phyloP scores from a whole-genome alignment of 2,113 vertebrate species.

The Gyps fulvus region DNA sequence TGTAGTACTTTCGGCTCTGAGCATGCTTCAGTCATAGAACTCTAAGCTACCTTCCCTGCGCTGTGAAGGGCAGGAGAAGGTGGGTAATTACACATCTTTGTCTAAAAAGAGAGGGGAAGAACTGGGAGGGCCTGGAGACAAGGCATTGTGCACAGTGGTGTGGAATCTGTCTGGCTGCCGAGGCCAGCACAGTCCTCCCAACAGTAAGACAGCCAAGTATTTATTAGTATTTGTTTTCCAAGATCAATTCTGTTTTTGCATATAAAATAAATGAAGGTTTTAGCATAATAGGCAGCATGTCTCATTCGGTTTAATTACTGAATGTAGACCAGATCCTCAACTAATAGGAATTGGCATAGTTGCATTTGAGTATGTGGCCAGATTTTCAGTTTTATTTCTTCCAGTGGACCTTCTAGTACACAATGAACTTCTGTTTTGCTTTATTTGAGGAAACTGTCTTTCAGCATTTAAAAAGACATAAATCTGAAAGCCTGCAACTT shows the following conservation, averaged over 20 bases:
- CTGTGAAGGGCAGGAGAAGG: background rate
- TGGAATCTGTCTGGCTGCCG: background rate
- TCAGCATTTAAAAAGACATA: background rate
- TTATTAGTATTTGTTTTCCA: background rate
- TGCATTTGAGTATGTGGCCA: background rate
- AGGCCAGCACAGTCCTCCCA: background rate
- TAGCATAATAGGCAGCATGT: background rate
- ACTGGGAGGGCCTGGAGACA: background rate
- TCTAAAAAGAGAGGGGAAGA: background rate
- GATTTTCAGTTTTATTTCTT: background rate
- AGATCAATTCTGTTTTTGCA: background rate
- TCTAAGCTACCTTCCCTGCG: background rate
- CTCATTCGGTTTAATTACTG: background rate
- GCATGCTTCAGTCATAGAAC: background rate
- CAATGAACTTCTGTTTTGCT: background rate
- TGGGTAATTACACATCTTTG: background rate
- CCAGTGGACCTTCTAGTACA: background rate
- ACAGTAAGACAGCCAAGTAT: background rate
- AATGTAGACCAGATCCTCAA: background rate
- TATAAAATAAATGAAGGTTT: background rate
- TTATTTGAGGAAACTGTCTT: background rate
- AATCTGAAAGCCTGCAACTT: background rate
- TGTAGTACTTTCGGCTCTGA: background rate
- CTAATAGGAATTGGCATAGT: background rate
- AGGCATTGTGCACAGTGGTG: background rate